Conservation (phyloP, 2,113 vertebrate species). For the Notechis scutatus region DNA sequence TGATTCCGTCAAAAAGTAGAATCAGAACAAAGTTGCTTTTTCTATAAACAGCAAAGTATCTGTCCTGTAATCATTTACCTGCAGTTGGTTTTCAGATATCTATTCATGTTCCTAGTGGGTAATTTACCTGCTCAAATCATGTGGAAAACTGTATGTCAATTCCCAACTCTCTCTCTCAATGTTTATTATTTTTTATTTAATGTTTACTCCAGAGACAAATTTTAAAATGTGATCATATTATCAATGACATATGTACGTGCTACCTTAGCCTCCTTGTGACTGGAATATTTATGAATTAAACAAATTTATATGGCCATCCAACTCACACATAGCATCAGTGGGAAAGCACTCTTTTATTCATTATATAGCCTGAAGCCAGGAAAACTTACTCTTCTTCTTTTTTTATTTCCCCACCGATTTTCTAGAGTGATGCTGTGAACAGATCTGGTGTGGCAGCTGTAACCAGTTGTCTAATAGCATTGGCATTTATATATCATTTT, state of each 20-base stretch:
- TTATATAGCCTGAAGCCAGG: not conserved
- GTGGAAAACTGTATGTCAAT: not conserved
- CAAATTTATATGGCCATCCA: not conserved
- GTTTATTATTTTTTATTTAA: not conserved
- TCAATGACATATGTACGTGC: not conserved
- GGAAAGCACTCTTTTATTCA: slow-evolving; percentile 11
- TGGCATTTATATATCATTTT: not conserved
- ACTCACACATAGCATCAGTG: not conserved
- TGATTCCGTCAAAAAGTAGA: not conserved
- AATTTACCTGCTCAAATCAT: not conserved
- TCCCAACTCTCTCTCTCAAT: not conserved
- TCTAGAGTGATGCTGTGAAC: fast-evolving
- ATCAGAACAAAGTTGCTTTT: not conserved
- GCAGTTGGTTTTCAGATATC: not conserved
- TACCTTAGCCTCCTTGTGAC: not conserved
- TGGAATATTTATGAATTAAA: not conserved
- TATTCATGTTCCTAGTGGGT: not conserved
- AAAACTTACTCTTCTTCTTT: not conserved
- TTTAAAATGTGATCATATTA: not conserved
- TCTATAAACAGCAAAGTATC: not conserved
- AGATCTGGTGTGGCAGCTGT: fast-evolving
- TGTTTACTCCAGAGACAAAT: not conserved
- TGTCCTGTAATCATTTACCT: not conserved
- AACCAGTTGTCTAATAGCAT: fast-evolving
- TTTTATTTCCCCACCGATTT: too few relatives aligned